Percentiles rank a stretch among this genome's conserved stretches.
These are phyloP conservation scores for Haemorhous mexicanus DNA, from an alignment of 2,113 vertebrate species.

Conservation along the genomic window DNA sequence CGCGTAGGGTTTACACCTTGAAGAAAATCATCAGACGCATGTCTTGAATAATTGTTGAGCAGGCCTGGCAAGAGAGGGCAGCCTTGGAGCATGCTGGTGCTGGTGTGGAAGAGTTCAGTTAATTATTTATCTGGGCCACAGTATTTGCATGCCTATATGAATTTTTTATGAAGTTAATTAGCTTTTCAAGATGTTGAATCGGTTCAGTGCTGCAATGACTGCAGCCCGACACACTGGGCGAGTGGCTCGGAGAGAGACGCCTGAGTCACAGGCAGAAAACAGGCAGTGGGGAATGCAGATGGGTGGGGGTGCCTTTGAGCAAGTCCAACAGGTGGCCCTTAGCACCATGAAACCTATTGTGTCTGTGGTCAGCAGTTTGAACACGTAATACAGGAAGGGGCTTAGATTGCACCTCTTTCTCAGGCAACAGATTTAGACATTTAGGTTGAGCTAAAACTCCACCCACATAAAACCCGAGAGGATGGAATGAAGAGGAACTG, in stretches of 20 bases:
- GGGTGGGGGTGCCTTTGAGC: background rate
- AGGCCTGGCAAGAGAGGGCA: slow-evolving; percentile 74
- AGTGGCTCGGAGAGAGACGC: background rate
- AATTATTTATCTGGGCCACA: slow-evolving; percentile 80
- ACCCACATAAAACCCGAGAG: slow-evolving; percentile 22
- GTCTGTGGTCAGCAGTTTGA: slow-evolving; percentile 21
- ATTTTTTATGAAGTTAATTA: slow-evolving; percentile 83
- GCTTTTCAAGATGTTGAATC: slow-evolving; percentile 79
- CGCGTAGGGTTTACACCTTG: slow-evolving; percentile 67
- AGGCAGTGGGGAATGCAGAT: slow-evolving; percentile 32
- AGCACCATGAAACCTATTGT: slow-evolving; percentile 43
- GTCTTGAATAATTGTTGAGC: slow-evolving; percentile 71
- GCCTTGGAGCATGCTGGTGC: slow-evolving; percentile 59
- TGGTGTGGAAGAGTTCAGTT: slow-evolving; percentile 70
- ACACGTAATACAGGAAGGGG: background rate
- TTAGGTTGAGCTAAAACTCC: slow-evolving; percentile 25
- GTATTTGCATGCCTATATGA: slow-evolving; percentile 76
- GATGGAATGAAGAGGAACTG: slow-evolving; percentile 6
- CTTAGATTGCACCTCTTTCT: slow-evolving; percentile 47
- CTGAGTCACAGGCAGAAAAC: slow-evolving; percentile 36
- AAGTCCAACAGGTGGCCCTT: slow-evolving; percentile 42
- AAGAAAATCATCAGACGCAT: slow-evolving; percentile 66
- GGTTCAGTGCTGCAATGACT: slow-evolving; percentile 69
- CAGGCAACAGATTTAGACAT: slow-evolving; percentile 54
- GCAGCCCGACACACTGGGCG: slow-evolving; percentile 55